Evolutionary conservation across 2,888 invertebrate genomes (phyloP).

Genomic region (Allophyes oxyacanthae): DNA sequence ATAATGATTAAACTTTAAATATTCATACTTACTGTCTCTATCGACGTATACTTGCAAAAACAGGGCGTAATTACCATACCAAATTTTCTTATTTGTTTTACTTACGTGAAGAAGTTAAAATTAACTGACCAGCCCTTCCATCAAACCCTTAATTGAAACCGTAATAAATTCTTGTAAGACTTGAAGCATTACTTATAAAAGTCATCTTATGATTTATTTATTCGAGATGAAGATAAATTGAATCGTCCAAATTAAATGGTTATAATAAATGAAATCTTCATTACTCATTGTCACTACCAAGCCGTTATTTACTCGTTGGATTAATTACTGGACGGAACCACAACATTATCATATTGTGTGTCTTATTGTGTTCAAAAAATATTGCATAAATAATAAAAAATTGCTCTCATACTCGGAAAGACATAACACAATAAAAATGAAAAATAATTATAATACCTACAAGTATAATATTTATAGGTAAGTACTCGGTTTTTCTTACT

Average conservation of each 20-base stretch:
- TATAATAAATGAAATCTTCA: constrained; percentile 57
- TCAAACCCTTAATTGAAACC: constrained; percentile 19
- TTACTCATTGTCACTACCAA: constrained; percentile 54
- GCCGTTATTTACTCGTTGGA: constrained; percentile 34
- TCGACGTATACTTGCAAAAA: too few relatives aligned
- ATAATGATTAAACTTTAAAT: too few relatives aligned
- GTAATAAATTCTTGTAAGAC: constrained; percentile 40
- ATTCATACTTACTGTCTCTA: too few relatives aligned
- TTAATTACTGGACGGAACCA: constrained; percentile 34
- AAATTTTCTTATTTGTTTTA: not conserved
- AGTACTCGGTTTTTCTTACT: too few relatives aligned
- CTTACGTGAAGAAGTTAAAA: too few relatives aligned
- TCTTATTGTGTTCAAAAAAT: too few relatives aligned
- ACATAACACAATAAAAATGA: too few relatives aligned
- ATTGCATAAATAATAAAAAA: too few relatives aligned
- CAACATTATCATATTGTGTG: constrained; percentile 1
- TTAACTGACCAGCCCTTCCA: not conserved
- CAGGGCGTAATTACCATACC: too few relatives aligned
- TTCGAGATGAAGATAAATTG: constrained; percentile 58
- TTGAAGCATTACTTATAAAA: constrained; percentile 52
- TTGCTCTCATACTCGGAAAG: too few relatives aligned
- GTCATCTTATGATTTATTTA: constrained; percentile 60
- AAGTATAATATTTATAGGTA: too few relatives aligned
- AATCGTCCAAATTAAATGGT: constrained; percentile 50
- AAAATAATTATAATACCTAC: too few relatives aligned